Base-by-base conservation (phyloP, 2,888 invertebrate species). In the Eremobia ochroleuca region DNA sequence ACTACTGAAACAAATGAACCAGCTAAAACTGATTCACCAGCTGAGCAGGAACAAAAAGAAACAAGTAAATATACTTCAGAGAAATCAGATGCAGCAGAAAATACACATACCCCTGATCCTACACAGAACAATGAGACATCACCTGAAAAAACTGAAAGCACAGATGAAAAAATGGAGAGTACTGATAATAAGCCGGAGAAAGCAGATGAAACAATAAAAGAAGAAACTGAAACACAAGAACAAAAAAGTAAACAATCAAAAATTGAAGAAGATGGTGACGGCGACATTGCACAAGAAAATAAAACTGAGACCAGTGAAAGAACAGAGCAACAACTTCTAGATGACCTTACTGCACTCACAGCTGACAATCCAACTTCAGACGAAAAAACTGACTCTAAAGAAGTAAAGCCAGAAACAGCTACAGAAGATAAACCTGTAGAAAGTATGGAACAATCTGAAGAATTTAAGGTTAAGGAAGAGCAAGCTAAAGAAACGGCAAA, bases 241-340 rank as follows among this genome's bases (percentile, higher is more conserved):
- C 66, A 73, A 70, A 70, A 25, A 8, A 59, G 28, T 61, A 71
- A 76, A 65, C 49, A 68, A 66, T 37, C 46, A 40, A 37, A 43
- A 62, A 74, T 15, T 25, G 64, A 61, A 52, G 34, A 73, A 28
- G 37, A 31, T 37, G 21, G 61, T 59, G 73, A 81, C 0, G 46
- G 59, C 8, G 58, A 77, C 40, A 82, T 69, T 49, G 28, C 40
- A 49, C 34, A 37, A 66, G 46, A 77, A 40, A 69, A 49, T 49
- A 61, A 58, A 66, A 72, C 59, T 49, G 61, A 76, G 2, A 49
- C 58, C 8, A 58, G 15, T 21, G 83, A 73, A 61, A 73, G 43
- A 70, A 80, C 76, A 0, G 86, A 87, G 62, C 73, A 77, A 67
- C 72, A 87, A 49, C 70, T 82, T 69, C 18, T 85, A 37, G 76